phyloP scores from a whole-genome alignment of 2,113 vertebrate genomes.

The Muntiacus muntjak region DNA sequence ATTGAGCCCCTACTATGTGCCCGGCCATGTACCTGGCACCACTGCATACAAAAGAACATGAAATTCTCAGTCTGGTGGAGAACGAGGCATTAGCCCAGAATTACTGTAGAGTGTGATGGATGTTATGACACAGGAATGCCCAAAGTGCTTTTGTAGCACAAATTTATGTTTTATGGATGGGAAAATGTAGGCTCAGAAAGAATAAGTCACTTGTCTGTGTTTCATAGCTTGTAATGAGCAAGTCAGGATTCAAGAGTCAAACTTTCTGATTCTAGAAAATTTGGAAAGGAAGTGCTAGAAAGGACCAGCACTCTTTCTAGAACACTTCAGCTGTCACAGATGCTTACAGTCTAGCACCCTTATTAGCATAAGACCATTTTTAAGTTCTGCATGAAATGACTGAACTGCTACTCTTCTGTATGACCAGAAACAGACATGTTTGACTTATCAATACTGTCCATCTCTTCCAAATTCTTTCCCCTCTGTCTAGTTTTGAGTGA shows the following conservation, averaged over 20 bases:
- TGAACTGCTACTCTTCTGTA: not conserved
- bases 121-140: not conserved
- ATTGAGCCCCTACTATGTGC: not conserved
- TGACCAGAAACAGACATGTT: not conserved
- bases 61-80: not conserved
- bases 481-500: not conserved
- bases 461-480: slow-evolving; percentile 1
- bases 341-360: not conserved
- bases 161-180: slow-evolving; percentile 13
- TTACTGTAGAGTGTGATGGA: not conserved
- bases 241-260: not conserved
- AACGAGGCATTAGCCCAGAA: not conserved
- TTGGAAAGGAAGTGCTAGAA: not conserved
- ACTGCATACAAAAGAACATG: not conserved
- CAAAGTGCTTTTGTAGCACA: slow-evolving; percentile 9
- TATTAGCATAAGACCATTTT: slow-evolving; percentile 1
- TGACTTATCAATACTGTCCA: not conserved
- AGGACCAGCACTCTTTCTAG: not conserved
- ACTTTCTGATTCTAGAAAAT: not conserved
- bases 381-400: not conserved
- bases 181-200: slow-evolving; percentile 29
- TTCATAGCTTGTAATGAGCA: slow-evolving; percentile 24
- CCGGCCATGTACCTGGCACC: not conserved
- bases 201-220: slow-evolving; percentile 27
- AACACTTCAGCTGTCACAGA: not conserved